phyloP scores from a whole-genome alignment of 2,797 vertebrate species.

The Pelodytes ibericus region DNA sequence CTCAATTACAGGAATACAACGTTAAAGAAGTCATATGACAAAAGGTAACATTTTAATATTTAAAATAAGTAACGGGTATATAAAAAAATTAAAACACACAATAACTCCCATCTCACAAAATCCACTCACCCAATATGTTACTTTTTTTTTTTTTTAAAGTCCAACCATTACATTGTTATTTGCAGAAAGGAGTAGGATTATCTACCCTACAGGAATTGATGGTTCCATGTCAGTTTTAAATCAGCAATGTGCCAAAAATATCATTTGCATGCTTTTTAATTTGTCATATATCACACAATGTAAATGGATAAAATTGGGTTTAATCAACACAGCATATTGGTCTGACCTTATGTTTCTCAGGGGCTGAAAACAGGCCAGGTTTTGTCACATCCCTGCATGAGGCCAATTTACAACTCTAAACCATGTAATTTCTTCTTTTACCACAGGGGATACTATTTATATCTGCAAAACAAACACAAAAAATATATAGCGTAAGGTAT shows the following conservation, averaged over 20 bases:
- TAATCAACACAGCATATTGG: constrained; percentile 48
- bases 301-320: constrained; percentile 40
- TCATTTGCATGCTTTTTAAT: constrained; percentile 31
- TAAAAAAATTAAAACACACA: neutral
- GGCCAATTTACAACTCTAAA: constrained; percentile 49
- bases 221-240: neutral
- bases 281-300: constrained; percentile 32
- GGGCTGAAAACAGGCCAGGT: constrained; percentile 13
- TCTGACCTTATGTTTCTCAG: constrained; percentile 37
- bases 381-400: constrained; percentile 32
- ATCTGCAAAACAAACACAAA: too few species aligned
- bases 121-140: neutral
- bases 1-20: too few species aligned
- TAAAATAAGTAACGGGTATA: neutral
- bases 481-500: too few species aligned
- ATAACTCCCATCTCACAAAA: neutral
- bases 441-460: constrained; percentile 31
- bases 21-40: too few species aligned
- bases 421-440: constrained; percentile 40
- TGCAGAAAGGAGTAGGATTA: constrained; percentile 25
- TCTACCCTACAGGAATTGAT: constrained; percentile 18
- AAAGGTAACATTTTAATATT: too few species aligned
- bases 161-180: too few species aligned
- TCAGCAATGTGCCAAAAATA: constrained; percentile 15
- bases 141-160: neutral